These are phyloP conservation scores for Phylloscopus collybita DNA, from an alignment of 2,797 vertebrate genomes.

Conservation along the genomic window DNA sequence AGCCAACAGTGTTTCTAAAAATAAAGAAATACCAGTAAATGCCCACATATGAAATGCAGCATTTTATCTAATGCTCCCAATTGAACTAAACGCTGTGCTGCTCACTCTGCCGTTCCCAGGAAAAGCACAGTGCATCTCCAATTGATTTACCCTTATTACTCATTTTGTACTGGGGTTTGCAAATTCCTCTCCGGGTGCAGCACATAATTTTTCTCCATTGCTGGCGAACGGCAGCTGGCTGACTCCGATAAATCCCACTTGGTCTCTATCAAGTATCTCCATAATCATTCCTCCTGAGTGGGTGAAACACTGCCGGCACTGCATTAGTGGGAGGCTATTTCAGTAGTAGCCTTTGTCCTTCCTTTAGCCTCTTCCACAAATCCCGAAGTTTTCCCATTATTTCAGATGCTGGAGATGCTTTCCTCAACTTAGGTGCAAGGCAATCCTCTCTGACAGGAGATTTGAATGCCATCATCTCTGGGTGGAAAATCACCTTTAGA, in stretches of 20 bases:
- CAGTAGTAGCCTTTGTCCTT: background rate
- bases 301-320: background rate
- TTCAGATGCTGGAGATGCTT: background rate
- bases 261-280: background rate
- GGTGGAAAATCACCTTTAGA: background rate
- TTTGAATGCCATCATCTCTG: background rate
- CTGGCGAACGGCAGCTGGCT: background rate
- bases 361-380: background rate
- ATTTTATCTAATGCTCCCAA: background rate
- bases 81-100: background rate
- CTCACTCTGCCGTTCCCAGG: background rate
- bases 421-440: background rate
- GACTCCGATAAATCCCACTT: slow-evolving; percentile 41
- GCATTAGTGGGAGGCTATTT: background rate
- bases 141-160: slow-evolving; percentile 42
- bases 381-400: background rate
- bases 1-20: slow-evolving; percentile 29
- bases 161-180: slow-evolving; percentile 9
- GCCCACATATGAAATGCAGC: background rate
- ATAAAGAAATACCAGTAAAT: slow-evolving; percentile 20
- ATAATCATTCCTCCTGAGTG: background rate
- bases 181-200: background rate
- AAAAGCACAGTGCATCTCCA: slow-evolving; percentile 6
- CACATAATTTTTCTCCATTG: background rate
- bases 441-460: background rate